phyloP scores from a whole-genome alignment of 2,888 invertebrate genomes.

The Brachyptera putata region DNA sequence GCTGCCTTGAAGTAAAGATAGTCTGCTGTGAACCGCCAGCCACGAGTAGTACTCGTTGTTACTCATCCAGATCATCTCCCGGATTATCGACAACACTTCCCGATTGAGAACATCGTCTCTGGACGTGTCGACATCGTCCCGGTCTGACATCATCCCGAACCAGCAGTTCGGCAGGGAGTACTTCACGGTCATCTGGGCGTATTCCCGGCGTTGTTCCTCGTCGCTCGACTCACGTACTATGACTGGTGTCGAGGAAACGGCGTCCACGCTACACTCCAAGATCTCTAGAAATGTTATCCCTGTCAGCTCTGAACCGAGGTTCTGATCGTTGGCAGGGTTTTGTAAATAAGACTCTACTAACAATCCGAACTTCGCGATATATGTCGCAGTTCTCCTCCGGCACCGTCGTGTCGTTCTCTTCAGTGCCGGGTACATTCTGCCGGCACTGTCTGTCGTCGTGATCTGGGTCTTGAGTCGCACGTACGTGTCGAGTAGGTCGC shows the following conservation, averaged over 20 bases:
- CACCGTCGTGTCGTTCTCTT: background rate
- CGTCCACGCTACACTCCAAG: background rate
- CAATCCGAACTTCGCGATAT: background rate
- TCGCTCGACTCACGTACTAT: background rate
- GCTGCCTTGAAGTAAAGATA: too few relatives aligned
- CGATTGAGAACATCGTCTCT: background rate
- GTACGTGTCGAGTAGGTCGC: background rate
- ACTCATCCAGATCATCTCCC: background rate
- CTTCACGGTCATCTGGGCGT: background rate
- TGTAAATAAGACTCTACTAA: too few relatives aligned
- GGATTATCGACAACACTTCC: too few relatives aligned
- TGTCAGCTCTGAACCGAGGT: background rate
- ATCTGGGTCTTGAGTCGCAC: background rate
- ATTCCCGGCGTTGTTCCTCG: background rate
- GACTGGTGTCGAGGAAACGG: background rate
- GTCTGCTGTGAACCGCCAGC: background rate
- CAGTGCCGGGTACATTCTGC: background rate
- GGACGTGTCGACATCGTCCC: background rate
- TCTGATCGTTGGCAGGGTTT: too few relatives aligned
- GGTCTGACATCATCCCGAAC: too few relatives aligned
- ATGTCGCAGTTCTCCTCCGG: background rate
- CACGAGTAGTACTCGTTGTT: background rate
- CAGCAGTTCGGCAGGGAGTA: background rate
- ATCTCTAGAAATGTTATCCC: background rate
- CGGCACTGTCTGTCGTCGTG: background rate